phyloP scores from a whole-genome alignment of 2,113 vertebrate species.

The Trogon surrucura region DNA sequence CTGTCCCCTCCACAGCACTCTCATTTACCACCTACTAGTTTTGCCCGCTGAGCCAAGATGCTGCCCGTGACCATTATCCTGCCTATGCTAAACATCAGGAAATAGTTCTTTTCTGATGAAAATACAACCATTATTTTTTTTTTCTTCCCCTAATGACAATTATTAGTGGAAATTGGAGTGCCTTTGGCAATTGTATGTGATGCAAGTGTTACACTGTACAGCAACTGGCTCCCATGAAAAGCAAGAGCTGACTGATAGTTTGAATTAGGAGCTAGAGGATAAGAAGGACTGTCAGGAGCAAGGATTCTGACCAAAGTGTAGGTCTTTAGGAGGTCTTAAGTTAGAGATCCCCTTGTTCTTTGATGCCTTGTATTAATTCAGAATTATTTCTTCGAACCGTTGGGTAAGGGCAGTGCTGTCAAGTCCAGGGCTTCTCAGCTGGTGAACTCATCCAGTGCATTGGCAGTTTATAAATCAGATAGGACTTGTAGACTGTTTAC shows the following conservation, averaged over 20 bases:
- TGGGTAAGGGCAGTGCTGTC: not conserved
- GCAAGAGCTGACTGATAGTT: not conserved
- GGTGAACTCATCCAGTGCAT: not conserved
- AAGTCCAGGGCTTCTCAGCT: not conserved
- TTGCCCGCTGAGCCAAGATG: slow-evolving; percentile 39
- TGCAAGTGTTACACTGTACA: not conserved
- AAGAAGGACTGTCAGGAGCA: not conserved
- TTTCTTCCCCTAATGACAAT: slow-evolving; percentile 3
- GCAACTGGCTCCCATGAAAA: not conserved
- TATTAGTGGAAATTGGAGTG: slow-evolving; percentile 45
- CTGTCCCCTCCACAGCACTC: slow-evolving; percentile 23
- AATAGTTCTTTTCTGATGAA: slow-evolving; percentile 32
- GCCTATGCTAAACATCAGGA: slow-evolving; percentile 2
- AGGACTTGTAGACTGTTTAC: not conserved
- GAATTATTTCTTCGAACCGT: not conserved
- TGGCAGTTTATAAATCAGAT: slow-evolving; percentile 10
- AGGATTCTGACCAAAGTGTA: not conserved
- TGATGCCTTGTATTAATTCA: not conserved
- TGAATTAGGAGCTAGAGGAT: not conserved
- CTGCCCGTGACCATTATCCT: slow-evolving; percentile 25
- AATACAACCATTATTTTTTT: not conserved
- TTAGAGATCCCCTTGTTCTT: not conserved
- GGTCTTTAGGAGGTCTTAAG: not conserved
- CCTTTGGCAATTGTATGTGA: not conserved
- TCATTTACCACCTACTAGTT: slow-evolving; percentile 64